Conservation (phyloP, 2,888 invertebrate species). For the Venusia cambrica region DNA sequence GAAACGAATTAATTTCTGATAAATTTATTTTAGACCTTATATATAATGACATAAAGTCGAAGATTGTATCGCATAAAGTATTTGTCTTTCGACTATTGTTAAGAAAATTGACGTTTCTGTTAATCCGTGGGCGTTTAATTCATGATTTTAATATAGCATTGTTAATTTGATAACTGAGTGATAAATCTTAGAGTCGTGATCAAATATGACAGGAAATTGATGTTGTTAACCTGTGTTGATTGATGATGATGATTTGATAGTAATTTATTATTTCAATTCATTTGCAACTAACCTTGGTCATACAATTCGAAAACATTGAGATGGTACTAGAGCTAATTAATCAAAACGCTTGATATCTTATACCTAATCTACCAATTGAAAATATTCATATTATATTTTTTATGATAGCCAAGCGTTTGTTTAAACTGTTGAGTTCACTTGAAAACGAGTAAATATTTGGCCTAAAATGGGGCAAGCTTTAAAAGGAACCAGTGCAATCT, state of each 20-base stretch:
- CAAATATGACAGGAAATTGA: slow-evolving; percentile 9
- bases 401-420: too few relatives aligned
- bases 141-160: slow-evolving; percentile 46
- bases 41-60: slow-evolving; percentile 1
- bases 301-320: too few relatives aligned
- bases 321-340: too few relatives aligned
- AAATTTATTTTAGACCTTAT: slow-evolving; percentile 28
- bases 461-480: too few relatives aligned
- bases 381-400: too few relatives aligned
- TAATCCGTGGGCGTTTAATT: slow-evolving; percentile 48
- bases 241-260: slow-evolving; percentile 12
- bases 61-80: neutral
- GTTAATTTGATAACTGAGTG: slow-evolving; percentile 38
- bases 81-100: slow-evolving; percentile 33
- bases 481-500: too few relatives aligned
- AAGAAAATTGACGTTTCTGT: slow-evolving; percentile 43
- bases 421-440: too few relatives aligned
- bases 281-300: slow-evolving; percentile 5
- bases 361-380: too few relatives aligned
- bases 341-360: too few relatives aligned
- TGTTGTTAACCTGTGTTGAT: slow-evolving; percentile 15
- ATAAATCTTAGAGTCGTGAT: slow-evolving; percentile 22
- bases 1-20: slow-evolving; percentile 7
- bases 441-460: too few relatives aligned
- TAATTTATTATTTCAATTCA: slow-evolving; percentile 8